Evolutionary conservation across 2,113 vertebrate genomes (phyloP).

Genomic region (Apus apus): DNA sequence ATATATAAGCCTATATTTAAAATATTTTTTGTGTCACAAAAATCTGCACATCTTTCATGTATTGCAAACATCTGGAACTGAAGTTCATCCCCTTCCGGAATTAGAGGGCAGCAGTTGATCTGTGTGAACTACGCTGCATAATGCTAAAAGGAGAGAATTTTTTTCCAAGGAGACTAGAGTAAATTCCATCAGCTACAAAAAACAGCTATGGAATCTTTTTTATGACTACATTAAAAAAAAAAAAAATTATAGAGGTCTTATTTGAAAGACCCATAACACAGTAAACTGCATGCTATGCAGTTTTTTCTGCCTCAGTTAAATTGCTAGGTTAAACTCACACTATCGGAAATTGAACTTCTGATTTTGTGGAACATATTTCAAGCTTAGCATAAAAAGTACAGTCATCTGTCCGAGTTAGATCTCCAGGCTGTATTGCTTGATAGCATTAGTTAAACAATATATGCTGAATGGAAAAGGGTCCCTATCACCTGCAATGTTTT

Average conservation of each 20-base stretch:
- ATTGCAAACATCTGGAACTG: not conserved
- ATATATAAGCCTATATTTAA: not conserved
- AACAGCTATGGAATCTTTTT: constrained; percentile 3
- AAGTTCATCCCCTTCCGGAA: not conserved
- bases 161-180: not conserved
- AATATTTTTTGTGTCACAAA: not conserved
- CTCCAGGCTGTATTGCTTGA: not conserved
- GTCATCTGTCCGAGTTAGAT: not conserved
- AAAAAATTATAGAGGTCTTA: constrained; percentile 4
- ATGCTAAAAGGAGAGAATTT: not conserved
- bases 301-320: not conserved
- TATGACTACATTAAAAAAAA: constrained; percentile 31
- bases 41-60: not conserved
- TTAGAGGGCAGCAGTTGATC: not conserved
- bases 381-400: constrained; percentile 5
- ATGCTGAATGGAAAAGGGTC: not conserved
- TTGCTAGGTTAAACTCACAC: not conserved
- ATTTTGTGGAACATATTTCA: not conserved
- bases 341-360: constrained; percentile 3
- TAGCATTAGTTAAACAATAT: constrained; percentile 4
- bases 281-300: not conserved
- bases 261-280: not conserved
- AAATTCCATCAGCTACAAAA: not conserved
- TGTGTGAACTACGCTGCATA: not conserved
- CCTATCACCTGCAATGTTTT: not conserved